Conservation (phyloP, 35 echinoderm and acorn worm genomes). For the Lytechinus pictus region DNA sequence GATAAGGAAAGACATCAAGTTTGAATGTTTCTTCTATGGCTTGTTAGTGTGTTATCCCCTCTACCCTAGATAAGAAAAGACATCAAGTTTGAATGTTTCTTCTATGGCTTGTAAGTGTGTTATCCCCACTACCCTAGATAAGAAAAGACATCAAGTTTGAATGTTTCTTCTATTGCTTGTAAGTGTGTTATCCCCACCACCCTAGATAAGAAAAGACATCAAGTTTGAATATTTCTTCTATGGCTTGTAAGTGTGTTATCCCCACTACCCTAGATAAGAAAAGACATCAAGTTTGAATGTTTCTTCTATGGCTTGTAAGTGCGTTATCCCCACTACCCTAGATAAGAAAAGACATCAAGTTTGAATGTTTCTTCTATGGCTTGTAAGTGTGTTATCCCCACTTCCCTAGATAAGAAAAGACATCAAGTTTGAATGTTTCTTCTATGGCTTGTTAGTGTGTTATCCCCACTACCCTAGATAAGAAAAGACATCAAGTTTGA, state of each 20-base stretch:
- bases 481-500: constrained; percentile 30
- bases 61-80: no score
- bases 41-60: not conserved
- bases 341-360: constrained; percentile 20
- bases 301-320: constrained; percentile 46
- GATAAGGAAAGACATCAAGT: not conserved
- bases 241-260: constrained; percentile 10
- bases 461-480: no score
- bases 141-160: constrained; percentile 30
- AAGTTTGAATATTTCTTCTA: constrained; percentile 46
- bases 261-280: no score
- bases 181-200: not conserved
- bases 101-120: constrained; percentile 29
- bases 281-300: constrained; percentile 30
- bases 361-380: constrained; percentile 50
- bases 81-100: constrained; percentile 42
- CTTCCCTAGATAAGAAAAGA: no score
- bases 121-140: no score
- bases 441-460: constrained; percentile 23
- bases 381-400: not conserved
- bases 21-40: constrained; percentile 50
- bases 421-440: constrained; percentile 42
- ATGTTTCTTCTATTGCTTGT: constrained; percentile 43
- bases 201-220: constrained; percentile 20
- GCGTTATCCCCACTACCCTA: not conserved